phyloP scores from a whole-genome alignment of 2,797 vertebrate species.

The Manis javanica region DNA sequence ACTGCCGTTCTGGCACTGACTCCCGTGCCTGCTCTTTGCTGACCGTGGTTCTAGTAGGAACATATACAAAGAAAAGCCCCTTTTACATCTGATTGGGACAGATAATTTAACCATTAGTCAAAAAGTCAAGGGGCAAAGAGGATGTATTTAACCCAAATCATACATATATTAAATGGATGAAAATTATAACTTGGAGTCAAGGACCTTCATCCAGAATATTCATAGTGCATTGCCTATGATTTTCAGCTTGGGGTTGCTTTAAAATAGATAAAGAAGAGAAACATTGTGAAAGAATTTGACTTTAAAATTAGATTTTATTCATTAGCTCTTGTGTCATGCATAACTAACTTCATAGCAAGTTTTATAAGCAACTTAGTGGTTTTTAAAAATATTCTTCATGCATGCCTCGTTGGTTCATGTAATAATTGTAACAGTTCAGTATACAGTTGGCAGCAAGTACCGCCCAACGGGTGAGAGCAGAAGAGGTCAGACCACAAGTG shows the following conservation, averaged over 20 bases:
- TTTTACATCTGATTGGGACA: background rate
- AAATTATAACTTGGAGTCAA: background rate
- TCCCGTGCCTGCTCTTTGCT: too few species aligned
- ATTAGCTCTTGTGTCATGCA: background rate
- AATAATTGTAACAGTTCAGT: background rate
- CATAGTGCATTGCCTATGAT: rapidly evolving
- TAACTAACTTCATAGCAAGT: background rate
- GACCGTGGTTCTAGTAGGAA: background rate
- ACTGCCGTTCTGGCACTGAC: rapidly evolving
- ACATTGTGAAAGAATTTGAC: background rate
- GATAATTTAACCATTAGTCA: background rate
- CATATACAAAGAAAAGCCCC: too few species aligned
- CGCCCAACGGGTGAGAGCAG: background rate
- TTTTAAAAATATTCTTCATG: background rate
- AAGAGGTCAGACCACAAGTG: background rate
- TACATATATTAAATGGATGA: background rate
- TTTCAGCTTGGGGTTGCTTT: background rate
- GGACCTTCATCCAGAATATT: background rate
- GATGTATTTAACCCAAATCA: background rate
- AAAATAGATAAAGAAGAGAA: background rate
- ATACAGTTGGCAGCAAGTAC: background rate
- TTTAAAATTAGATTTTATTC: background rate
- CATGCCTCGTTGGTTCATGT: background rate
- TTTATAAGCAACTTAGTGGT: background rate
- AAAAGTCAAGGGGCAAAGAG: background rate